Evolutionary conservation across 2,113 vertebrate species (phyloP).

Genomic region (Herpailurus yagouaroundi): DNA sequence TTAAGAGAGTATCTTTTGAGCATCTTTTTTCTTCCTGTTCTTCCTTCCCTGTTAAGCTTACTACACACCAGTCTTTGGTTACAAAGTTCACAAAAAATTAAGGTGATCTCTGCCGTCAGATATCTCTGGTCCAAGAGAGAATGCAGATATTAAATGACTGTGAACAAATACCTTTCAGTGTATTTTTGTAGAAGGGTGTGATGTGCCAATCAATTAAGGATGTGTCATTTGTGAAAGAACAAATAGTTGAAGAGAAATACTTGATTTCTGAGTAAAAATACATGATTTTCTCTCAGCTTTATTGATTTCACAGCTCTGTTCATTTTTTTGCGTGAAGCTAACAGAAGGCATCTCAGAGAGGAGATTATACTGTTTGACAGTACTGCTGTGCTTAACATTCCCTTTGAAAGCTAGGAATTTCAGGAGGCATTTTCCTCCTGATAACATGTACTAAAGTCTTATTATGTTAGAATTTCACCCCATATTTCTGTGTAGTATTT

Average conservation of each 20-base stretch:
- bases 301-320: neutral
- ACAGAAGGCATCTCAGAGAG: neutral
- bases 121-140: neutral
- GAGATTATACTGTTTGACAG: neutral
- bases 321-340: neutral
- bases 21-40: neutral
- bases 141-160: neutral
- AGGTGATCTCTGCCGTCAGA: neutral
- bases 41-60: neutral
- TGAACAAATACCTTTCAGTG: neutral
- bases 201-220: neutral
- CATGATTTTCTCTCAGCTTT: neutral
- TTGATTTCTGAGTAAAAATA: constrained; percentile 30
- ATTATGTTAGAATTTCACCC: neutral
- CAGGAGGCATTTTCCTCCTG: neutral
- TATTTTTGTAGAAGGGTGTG: neutral
- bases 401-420: constrained; percentile 10
- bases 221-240: neutral
- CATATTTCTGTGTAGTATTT: constrained; percentile 48
- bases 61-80: neutral
- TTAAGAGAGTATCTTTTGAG: neutral
- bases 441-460: neutral
- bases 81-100: neutral
- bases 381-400: neutral
- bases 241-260: neutral